Base-by-base conservation (phyloP, 2,113 vertebrate species). In the Phylloscopus trochilus region DNA sequence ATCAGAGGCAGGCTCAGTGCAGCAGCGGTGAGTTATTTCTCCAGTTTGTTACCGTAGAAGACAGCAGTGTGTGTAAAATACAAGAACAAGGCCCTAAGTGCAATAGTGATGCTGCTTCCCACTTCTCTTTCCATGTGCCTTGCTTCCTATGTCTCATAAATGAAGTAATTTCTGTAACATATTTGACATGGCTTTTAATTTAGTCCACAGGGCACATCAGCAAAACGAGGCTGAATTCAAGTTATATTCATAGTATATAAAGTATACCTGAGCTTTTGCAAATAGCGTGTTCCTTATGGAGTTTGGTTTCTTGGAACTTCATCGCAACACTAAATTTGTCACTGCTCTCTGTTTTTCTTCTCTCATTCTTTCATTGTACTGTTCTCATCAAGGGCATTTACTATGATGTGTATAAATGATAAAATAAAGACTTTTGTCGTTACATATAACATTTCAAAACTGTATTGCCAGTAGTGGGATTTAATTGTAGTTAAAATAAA, bases 171-270 rank as follows among this genome's bases (percentile, higher is more conserved):
- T 21, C 17, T 52, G 3, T 37, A 13, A 2, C 0, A 3, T 43
- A 2, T 39, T 31, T 79, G 21, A 20, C 0, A 0, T 20, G 31
- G 7, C 39, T 86, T 85, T 79, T 47, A n/a, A 18, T 22, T 39
- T 14, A 10, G 4, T 2, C 37, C 21, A 18, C 37, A 60, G 22
- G 52, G 10, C 53, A 22, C 14, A 15, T 52, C 27, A 68, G 37
- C 27, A 68, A 52, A 68, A 52, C 2, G 9, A 15, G 8, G 6
- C 12, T 0, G 0, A 77, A 77, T 88, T 79, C 28, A 62, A 28
- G 7, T 52, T 21, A 5, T 0, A 1, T 22, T 37, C 0, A 0
- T n/a, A 8, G 2, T 13, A 1, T 3, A 0, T 11, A 9, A 58
- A 22, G 35, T 2, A 4, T 6, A 11, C 4, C 8, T 3, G 6